Evolutionary conservation across 2,113 vertebrate genomes (phyloP).

Genomic region (Amphilophus citrinellus): DNA sequence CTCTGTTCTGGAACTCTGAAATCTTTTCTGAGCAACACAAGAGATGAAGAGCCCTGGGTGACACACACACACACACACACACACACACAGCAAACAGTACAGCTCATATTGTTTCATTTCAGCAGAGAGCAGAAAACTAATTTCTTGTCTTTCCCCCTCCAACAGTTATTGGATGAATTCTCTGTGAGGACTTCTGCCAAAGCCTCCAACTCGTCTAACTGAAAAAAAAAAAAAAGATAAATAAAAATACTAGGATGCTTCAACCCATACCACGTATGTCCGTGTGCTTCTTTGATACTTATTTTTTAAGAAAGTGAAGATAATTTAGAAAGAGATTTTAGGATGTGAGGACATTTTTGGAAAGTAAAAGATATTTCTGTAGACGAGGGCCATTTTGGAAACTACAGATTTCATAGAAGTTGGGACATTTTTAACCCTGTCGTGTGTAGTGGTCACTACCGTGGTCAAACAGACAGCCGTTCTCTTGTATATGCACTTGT

Average conservation of each 20-base stretch:
- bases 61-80: conserved; percentile 11
- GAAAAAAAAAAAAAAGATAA: not conserved
- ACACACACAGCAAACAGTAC: conserved; percentile 47
- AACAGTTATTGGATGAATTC: conserved; percentile 69
- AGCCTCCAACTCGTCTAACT: conserved; percentile 44
- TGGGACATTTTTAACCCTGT: too few species aligned
- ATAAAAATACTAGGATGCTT: not conserved
- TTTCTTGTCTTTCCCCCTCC: conserved; percentile 66
- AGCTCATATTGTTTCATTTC: conserved; percentile 78
- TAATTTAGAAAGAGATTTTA: not conserved
- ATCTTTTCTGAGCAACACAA: conserved; percentile 17
- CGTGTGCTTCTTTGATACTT: not conserved
- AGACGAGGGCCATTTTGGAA: too few species aligned
- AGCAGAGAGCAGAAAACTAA: conserved; percentile 70
- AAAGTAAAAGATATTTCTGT: not conserved
- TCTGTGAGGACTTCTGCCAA: conserved; percentile 62
- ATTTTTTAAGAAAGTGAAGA: not conserved
- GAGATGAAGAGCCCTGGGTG: conserved; percentile 28
- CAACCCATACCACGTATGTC: not conserved
- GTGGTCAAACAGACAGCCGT: too few species aligned
- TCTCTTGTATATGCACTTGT: too few species aligned
- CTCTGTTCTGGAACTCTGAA: conserved; percentile 25
- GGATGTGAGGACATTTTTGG: not conserved
- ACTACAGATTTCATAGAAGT: too few species aligned
- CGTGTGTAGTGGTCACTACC: too few species aligned